Evolutionary conservation across 1,140 invertebrate species (phyloP).

Genomic region (Leptopilina boulardi): DNA sequence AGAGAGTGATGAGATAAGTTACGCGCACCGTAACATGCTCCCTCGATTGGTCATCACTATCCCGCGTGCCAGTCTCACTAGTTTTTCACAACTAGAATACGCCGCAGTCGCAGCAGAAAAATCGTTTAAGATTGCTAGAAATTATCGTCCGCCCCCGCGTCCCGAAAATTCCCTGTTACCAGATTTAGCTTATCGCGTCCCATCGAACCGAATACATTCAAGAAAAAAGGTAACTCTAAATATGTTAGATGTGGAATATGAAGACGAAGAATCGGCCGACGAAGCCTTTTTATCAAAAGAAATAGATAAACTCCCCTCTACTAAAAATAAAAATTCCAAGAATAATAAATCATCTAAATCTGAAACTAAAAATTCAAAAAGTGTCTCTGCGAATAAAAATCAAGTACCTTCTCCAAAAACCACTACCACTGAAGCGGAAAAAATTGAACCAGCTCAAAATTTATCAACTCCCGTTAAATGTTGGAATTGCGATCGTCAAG

Average conservation of each 20-base stretch:
- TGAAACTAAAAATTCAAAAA: too few species aligned
- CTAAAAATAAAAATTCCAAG: too few species aligned
- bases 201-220: not conserved
- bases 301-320: not conserved
- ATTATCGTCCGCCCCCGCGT: not conserved
- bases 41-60: not conserved
- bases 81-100: not conserved
- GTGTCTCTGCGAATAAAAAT: too few species aligned
- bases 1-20: not conserved
- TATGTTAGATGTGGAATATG: not conserved
- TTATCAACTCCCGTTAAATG: not conserved
- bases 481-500: too few species aligned
- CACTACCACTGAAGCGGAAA: too few species aligned
- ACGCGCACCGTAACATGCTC: not conserved
- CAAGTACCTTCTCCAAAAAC: too few species aligned
- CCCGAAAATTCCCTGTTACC: not conserved
- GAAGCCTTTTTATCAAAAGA: not conserved
- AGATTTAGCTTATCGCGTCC: not conserved
- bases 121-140: not conserved
- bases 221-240: not conserved
- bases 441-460: not conserved
- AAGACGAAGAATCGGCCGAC: not conserved
- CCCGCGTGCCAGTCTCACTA: not conserved
- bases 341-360: too few species aligned
- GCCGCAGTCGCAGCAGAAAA: not conserved